Percentiles rank a stretch among this genome's conserved stretches.
phyloP scores from a whole-genome alignment of 2,888 invertebrate genomes.

The Anticlea derivata region DNA sequence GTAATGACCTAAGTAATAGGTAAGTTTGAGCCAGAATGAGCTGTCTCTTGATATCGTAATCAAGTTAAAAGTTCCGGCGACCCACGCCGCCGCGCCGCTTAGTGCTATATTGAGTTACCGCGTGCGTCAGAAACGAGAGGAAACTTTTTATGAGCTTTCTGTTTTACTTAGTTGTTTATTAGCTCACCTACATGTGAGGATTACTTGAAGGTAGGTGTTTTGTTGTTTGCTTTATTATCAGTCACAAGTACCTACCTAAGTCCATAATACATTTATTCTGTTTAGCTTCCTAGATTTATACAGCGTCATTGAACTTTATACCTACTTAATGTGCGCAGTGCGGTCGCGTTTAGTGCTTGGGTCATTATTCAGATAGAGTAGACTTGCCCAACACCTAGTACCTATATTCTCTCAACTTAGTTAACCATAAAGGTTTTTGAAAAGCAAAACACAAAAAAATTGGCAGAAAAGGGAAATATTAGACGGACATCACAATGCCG shows the following conservation, averaged over 20 bases:
- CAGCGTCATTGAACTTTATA: no score
- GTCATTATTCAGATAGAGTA: no score
- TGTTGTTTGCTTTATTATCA: background rate
- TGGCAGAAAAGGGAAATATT: no score
- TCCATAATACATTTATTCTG: no score
- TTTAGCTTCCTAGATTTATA: no score
- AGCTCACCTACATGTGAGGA: conserved; percentile 4
- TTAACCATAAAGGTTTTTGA: no score
- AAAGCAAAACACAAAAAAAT: no score
- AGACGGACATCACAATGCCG: no score
- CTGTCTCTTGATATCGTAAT: conserved; percentile 25
- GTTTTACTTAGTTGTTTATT: conserved; percentile 31
- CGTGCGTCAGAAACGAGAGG: conserved; percentile 19
- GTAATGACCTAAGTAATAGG: background rate
- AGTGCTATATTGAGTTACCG: conserved; percentile 32
- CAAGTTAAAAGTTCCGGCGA: conserved; percentile 33
- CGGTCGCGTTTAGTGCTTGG: no score
- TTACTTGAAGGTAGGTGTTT: conserved; percentile 13
- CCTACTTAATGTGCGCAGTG: no score
- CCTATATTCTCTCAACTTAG: no score
- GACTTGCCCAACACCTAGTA: no score
- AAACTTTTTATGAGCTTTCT: conserved; percentile 36
- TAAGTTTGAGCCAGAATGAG: conserved; percentile 6
- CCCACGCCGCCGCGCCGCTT: conserved; percentile 26
- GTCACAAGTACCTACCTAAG: background rate